A percentile compares a stretch with the other conserved stretches of the same genome.
These are phyloP conservation scores for Cephonodes hylas DNA, from an alignment of 2,888 invertebrate species.

Conservation along the genomic window DNA sequence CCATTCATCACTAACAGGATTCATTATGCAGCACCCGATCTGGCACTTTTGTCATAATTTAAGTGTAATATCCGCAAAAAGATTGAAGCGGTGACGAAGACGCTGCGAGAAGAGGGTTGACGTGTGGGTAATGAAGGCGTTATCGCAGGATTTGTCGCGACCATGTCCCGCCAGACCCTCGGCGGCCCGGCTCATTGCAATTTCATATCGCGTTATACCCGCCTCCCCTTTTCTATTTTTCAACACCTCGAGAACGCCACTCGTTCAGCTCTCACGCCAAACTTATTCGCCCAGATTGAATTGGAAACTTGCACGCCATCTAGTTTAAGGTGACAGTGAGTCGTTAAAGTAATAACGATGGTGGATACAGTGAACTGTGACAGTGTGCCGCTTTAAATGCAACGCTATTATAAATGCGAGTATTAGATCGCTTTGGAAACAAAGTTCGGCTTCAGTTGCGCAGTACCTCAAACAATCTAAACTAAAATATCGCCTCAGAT, in stretches of 20 bases:
- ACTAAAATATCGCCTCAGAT: slow-evolving; percentile 6
- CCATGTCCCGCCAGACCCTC: slow-evolving; percentile 27
- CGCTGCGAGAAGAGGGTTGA: slow-evolving; percentile 73
- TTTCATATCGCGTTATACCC: slow-evolving; percentile 52
- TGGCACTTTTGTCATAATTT: slow-evolving; percentile 72
- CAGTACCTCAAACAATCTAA: slow-evolving; percentile 12
- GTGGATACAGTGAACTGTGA: not conserved
- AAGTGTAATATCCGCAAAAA: slow-evolving; percentile 76
- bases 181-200: slow-evolving; percentile 44
- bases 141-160: slow-evolving; percentile 63
- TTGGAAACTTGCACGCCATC: not conserved
- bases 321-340: not conserved
- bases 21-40: slow-evolving; percentile 63
- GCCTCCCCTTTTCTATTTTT: slow-evolving; percentile 40
- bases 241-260: slow-evolving; percentile 28
- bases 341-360: not conserved
- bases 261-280: not conserved
- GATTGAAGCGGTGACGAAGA: slow-evolving; percentile 72
- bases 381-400: not conserved
- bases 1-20: slow-evolving; percentile 61
- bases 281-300: not conserved
- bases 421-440: not conserved
- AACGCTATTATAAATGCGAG: not conserved
- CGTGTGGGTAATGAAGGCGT: slow-evolving; percentile 74
- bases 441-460: not conserved